phyloP scores from a whole-genome alignment of 2,113 vertebrate species.

The Scophthalmus maximus region DNA sequence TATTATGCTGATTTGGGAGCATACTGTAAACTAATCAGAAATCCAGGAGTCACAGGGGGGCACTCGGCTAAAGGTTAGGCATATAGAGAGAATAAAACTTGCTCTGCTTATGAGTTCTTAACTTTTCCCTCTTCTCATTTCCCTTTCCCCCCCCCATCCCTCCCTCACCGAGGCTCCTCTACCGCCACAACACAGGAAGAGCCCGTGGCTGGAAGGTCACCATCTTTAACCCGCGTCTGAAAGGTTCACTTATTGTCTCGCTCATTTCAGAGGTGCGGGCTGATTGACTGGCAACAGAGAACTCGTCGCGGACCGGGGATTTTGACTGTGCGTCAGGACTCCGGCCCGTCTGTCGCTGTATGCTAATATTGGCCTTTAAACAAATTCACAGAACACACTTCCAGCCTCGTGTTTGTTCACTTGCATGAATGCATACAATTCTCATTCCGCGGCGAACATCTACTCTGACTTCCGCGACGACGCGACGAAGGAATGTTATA shows the following conservation, averaged over 20 bases:
- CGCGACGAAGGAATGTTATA: conserved; percentile 41
- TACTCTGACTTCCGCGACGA: conserved; percentile 55
- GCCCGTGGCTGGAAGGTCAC: conserved; percentile 39
- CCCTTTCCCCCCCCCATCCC: conserved; percentile 7
- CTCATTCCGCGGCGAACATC: conserved; percentile 66
- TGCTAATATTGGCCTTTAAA: conserved; percentile 86
- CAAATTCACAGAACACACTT: conserved; percentile 80
- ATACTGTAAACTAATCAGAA: conserved; percentile 83
- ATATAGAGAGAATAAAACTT: conserved; percentile 60
- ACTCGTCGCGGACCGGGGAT: conserved; percentile 43
- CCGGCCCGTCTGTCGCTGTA: conserved; percentile 71
- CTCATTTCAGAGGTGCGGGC: conserved; percentile 45
- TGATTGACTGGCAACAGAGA: conserved; percentile 69
- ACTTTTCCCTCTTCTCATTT: conserved; percentile 57
- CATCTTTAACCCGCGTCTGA: conserved; percentile 52
- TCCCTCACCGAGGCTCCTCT: conserved; percentile 4
- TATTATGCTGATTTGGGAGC: conserved; percentile 79
- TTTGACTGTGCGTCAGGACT: conserved; percentile 74
- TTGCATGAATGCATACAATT: conserved; percentile 86
- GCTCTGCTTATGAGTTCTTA: conserved; percentile 59
- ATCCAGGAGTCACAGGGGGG: conserved; percentile 64
- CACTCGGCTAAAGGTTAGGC: conserved; percentile 76
- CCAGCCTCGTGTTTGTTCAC: conserved; percentile 73
- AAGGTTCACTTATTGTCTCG: conserved; percentile 23
- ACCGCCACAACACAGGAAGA: background rate